phyloP scores from a whole-genome alignment of 2,888 invertebrate species.

The Amphimallon solstitiale region DNA sequence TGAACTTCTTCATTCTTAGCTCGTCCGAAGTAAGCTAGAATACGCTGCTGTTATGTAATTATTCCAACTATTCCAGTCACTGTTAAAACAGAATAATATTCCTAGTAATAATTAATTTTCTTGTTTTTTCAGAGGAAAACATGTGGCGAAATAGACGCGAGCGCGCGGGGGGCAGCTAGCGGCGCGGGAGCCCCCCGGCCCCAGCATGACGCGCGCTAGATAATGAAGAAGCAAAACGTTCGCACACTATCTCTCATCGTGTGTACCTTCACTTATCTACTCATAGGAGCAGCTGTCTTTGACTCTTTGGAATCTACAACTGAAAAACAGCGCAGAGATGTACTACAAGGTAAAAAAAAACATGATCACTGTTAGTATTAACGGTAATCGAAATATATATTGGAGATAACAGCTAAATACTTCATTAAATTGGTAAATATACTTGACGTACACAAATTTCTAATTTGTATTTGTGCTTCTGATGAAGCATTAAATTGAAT shows the following conservation, averaged over 20 bases:
- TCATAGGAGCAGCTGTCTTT: constrained; percentile 99
- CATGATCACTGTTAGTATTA: too few species aligned
- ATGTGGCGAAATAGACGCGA: constrained; percentile 56
- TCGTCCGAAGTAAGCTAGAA: too few species aligned
- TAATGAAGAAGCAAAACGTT: constrained; percentile 99
- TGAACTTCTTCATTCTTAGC: too few species aligned
- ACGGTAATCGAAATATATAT: too few species aligned
- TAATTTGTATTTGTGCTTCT: too few species aligned
- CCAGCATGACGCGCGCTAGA: constrained; percentile 75
- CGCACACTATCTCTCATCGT: constrained; percentile 99
- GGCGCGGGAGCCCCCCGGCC: constrained; percentile 59
- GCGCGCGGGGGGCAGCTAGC: constrained; percentile 62
- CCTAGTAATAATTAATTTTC: constrained; percentile 15
- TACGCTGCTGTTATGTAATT: too few species aligned
- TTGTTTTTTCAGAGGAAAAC: constrained; percentile 51
- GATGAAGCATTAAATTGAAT: too few species aligned
- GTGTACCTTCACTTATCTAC: constrained; percentile 99
- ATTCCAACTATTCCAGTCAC: too few species aligned
- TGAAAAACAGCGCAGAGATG: constrained; percentile 89
- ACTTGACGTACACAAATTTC: too few species aligned
- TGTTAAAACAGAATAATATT: too few species aligned
- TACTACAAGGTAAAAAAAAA: constrained; percentile 91
- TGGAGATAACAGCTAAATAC: too few species aligned
- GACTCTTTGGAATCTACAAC: constrained; percentile 98
- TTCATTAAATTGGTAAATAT: too few species aligned